These are phyloP conservation scores for Serrognathus titanus DNA, from an alignment of 2,888 invertebrate genomes.

Conservation along the genomic window DNA sequence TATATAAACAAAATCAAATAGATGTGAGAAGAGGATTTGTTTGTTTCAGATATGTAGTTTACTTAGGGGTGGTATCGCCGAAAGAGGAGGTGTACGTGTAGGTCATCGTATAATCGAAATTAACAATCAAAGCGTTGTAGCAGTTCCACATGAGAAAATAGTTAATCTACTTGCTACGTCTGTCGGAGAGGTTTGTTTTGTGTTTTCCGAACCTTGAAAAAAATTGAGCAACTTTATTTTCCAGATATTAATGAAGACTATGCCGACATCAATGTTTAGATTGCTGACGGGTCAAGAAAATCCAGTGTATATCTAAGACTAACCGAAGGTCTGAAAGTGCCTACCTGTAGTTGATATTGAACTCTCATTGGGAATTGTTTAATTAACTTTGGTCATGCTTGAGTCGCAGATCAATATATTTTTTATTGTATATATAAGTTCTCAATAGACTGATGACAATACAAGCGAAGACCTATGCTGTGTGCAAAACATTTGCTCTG, in stretches of 20 bases:
- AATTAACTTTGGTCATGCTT: slow-evolving; percentile 42
- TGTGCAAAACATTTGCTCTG: slow-evolving; percentile 39
- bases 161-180: slow-evolving; percentile 98
- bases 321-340: slow-evolving; percentile 58
- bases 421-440: slow-evolving; percentile 35
- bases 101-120: slow-evolving; percentile 99
- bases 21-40: slow-evolving; percentile 8
- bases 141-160: slow-evolving; percentile 99
- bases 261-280: slow-evolving; percentile 99
- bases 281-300: slow-evolving; percentile 98
- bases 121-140: slow-evolving; percentile 98
- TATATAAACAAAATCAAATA: neutral
- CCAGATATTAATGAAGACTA: slow-evolving; percentile 99
- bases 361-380: slow-evolving; percentile 26
- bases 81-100: slow-evolving; percentile 96
- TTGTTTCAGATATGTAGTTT: slow-evolving; percentile 88
- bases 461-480: slow-evolving; percentile 46
- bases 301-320: slow-evolving; percentile 90
- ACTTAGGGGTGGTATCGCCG: slow-evolving; percentile 96
- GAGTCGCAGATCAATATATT: slow-evolving; percentile 49
- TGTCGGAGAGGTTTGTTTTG: slow-evolving; percentile 85
- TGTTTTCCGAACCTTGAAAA: neutral
- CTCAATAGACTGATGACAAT: slow-evolving; percentile 49
- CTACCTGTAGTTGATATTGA: slow-evolving; percentile 54
- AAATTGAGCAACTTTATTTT: slow-evolving; percentile 35